A percentile compares a stretch with the other conserved stretches of the same genome.
Conservation (phyloP, 2,113 vertebrate species). For the Cariama cristata region DNA sequence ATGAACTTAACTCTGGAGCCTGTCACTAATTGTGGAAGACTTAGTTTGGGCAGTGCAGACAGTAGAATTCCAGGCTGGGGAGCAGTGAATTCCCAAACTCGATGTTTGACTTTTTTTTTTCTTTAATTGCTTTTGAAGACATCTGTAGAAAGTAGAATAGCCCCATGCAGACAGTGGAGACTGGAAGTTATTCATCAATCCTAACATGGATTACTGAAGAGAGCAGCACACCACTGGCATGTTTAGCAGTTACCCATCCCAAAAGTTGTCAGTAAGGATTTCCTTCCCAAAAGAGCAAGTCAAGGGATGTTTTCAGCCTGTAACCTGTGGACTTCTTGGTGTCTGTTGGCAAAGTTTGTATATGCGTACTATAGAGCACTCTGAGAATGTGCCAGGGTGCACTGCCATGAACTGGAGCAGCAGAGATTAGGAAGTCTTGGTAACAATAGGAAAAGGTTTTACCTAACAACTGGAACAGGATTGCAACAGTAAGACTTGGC, state of each 20-base stretch:
- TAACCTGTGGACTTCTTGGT: not conserved
- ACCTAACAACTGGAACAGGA: not conserved
- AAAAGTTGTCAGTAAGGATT: not conserved
- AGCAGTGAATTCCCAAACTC: not conserved
- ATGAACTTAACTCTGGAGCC: not conserved
- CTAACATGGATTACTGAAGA: not conserved
- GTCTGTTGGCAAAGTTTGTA: not conserved
- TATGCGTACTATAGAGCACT: not conserved
- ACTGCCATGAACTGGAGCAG: not conserved
- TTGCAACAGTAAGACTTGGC: not conserved
- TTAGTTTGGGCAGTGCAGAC: not conserved
- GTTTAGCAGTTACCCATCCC: not conserved
- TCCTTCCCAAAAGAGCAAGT: not conserved
- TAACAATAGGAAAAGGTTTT: not conserved
- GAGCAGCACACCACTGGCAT: rapidly evolving
- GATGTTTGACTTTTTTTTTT: not conserved
- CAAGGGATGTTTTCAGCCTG: not conserved
- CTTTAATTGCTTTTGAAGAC: not conserved
- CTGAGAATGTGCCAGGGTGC: not conserved
- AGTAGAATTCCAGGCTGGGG: not conserved
- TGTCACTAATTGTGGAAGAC: not conserved
- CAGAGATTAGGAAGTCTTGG: not conserved
- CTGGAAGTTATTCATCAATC: not conserved
- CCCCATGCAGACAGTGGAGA: rapidly evolving
- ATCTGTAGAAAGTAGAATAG: not conserved